Evolutionary conservation across 2,113 vertebrate genomes (phyloP), one percentile per base, ranked within the genome.

Genomic region (Pituophis catenifer): DNA sequence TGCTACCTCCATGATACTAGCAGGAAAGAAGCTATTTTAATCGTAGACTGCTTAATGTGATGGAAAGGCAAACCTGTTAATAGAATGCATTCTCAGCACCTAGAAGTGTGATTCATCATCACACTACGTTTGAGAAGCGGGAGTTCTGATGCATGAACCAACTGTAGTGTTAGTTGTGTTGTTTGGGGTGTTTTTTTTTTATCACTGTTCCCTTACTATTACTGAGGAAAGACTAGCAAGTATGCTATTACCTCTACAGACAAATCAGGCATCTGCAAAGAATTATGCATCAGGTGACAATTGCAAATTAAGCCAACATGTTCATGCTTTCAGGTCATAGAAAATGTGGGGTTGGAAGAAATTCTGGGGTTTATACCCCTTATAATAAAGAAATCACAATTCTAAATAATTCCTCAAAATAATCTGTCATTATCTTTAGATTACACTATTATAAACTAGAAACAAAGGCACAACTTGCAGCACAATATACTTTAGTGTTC

Each of bases 21-120:
- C 86, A 21, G 1, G 59, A 94, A 96, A 93, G 29, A 93, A 3
- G 8, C 89, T 91, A 55, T 89, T 93, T 96, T 96, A 93, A 94
- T 65, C 70, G 7, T 58, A 86, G 87, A 23, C 48, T 92, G 75
- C 65, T 94, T 90, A 89, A 94, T 93, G 89, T 0, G 24, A 94
- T n/a, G 57, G 85, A 75, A 94, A 94, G 93, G 93, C 93, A 96
- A 95, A 94, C 89, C 17, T 89, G 53, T 93, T 48, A 92, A 95
- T 90, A 94, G 90, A 81, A 88, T 50, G 33, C 1, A 54, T 94
- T 95, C 95, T 94, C 85, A 94, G 90, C 92, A 62, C 55, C 90
- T 8, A 89, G 88, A 94, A 93, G 90, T 59, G 38, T 86, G 89
- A 86, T 93, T 52, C 94, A 86, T 95, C 95, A 95, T 93, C 92